Evolutionary conservation across 2,797 vertebrate species (phyloP).

Genomic region (Sylvia borin): DNA sequence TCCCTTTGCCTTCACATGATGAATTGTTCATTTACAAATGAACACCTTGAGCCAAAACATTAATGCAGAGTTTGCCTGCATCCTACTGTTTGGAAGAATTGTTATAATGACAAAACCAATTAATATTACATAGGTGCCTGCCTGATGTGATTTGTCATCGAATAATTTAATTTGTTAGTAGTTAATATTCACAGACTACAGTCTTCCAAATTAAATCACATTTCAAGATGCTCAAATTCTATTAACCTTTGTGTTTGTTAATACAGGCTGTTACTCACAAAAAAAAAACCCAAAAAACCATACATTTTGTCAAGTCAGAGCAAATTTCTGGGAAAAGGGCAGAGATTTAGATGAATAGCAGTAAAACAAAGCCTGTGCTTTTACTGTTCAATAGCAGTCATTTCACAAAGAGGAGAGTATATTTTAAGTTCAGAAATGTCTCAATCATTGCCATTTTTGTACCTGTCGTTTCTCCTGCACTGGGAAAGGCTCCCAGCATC

Average conservation of each 20-base stretch:
- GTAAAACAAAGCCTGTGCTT: not conserved
- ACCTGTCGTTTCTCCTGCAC: not conserved
- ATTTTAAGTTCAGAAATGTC: not conserved
- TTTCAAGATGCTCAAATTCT: constrained; percentile 59
- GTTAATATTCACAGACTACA: constrained; percentile 48
- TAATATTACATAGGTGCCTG: not conserved
- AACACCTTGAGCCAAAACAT: constrained; percentile 54
- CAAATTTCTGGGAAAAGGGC: not conserved
- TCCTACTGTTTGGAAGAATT: constrained; percentile 26
- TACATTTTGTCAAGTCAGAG: not conserved
- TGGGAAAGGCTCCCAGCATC: not conserved
- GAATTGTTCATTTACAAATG: constrained; percentile 63
- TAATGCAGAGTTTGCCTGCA: not conserved
- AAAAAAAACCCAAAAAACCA: not conserved
- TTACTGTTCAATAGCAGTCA: not conserved
- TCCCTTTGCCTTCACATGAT: constrained; percentile 23
- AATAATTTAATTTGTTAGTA: constrained; percentile 61
- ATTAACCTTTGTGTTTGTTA: constrained; percentile 65
- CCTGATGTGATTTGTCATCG: constrained; percentile 46
- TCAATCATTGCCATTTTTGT: not conserved
- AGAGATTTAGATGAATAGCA: not conserved
- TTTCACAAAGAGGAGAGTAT: not conserved
- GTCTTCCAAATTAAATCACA: constrained; percentile 62
- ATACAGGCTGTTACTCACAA: constrained; percentile 16
- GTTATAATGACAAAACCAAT: constrained; percentile 22